phyloP scores from a whole-genome alignment of 2,888 invertebrate genomes.

The Eupithecia subfuscata region DNA sequence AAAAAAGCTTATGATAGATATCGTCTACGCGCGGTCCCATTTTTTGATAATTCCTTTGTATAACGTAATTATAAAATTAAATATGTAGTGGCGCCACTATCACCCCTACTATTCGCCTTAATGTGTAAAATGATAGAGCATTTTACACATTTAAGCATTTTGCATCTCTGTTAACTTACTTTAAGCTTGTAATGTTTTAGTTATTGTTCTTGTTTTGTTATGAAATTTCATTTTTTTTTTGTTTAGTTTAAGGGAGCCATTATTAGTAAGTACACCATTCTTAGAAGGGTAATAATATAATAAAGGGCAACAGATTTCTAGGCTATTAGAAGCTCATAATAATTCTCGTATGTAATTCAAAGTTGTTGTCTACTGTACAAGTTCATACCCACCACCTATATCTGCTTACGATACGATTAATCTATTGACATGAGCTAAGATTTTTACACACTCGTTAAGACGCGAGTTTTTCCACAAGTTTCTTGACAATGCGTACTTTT shows the following conservation, averaged over 20 bases:
- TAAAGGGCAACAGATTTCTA: background rate
- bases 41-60: no score
- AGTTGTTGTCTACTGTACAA: background rate
- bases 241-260: no score
- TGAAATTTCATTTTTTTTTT: no score
- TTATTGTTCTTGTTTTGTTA: background rate
- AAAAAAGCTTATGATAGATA: no score
- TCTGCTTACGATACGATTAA: constrained; percentile 11
- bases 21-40: no score
- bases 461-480: constrained; percentile 32
- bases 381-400: background rate
- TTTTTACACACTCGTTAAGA: constrained; percentile 24
- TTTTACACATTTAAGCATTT: no score
- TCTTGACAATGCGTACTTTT: constrained; percentile 43
- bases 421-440: constrained; percentile 19
- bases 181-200: background rate
- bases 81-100: no score
- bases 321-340: background rate
- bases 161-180: background rate
- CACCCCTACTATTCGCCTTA: no score
- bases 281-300: no score
- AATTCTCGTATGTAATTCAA: background rate
- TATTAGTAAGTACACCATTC: no score
- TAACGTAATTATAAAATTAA: no score
- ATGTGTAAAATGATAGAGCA: no score